Conservation (phyloP, 2,888 invertebrate genomes). For the Hybos culiciformis region DNA sequence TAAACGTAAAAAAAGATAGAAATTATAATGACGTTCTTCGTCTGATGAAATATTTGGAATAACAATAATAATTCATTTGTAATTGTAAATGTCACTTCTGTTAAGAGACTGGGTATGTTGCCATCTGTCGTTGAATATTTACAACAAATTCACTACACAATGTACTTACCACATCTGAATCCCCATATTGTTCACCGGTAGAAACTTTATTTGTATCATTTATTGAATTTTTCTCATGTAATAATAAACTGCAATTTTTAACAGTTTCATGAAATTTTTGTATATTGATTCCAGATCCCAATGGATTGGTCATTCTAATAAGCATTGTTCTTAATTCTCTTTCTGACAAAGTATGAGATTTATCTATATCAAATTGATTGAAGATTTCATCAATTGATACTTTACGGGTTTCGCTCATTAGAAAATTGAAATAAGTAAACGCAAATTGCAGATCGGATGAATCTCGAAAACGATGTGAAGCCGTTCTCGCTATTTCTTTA, state of each 20-base stretch:
- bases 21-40: too few species aligned
- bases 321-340: conserved; percentile 61
- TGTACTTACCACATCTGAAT: conserved; percentile 56
- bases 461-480: conserved; percentile 49
- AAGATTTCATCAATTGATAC: conserved; percentile 47
- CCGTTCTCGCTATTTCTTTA: conserved; percentile 47
- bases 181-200: conserved; percentile 55
- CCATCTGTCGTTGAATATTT: too few species aligned
- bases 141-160: too few species aligned
- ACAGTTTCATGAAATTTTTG: conserved; percentile 49
- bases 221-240: conserved; percentile 25
- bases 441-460: conserved; percentile 61
- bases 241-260: conserved; percentile 40
- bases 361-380: conserved; percentile 58
- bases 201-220: conserved; percentile 35
- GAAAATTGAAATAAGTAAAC: conserved; percentile 61
- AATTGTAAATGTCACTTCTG: too few species aligned
- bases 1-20: too few species aligned
- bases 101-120: too few species aligned
- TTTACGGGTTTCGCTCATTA: conserved; percentile 47
- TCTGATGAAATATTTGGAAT: too few species aligned
- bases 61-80: too few species aligned
- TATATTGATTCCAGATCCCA: conserved; percentile 49
- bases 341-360: conserved; percentile 63
- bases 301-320: conserved; percentile 52